Evolutionary conservation across 2,113 vertebrate genomes (phyloP).

Genomic region (Atherinomorus stipes): DNA sequence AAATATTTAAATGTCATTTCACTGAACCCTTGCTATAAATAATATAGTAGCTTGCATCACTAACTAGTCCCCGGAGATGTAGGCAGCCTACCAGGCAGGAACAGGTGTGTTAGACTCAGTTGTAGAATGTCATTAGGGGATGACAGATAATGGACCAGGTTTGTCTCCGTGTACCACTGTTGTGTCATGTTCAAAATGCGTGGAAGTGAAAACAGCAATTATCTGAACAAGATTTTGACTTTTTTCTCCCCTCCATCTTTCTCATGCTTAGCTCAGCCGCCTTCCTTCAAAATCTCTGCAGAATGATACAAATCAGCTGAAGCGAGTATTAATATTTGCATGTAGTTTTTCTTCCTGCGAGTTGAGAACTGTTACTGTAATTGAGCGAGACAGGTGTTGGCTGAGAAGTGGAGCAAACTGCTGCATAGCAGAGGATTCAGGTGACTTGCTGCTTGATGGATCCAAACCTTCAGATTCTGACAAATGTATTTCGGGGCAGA

Average conservation of each 20-base stretch:
- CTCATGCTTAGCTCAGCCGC: constrained; percentile 21
- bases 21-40: constrained; percentile 79
- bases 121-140: constrained; percentile 70
- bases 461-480: constrained; percentile 21
- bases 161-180: constrained; percentile 43
- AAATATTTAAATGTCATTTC: constrained; percentile 64
- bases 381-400: constrained; percentile 44
- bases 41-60: constrained; percentile 67
- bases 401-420: constrained; percentile 27
- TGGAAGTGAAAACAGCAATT: constrained; percentile 67
- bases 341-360: constrained; percentile 36
- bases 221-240: constrained; percentile 60
- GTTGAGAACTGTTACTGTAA: constrained; percentile 63
- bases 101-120: constrained; percentile 65
- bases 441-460: constrained; percentile 22
- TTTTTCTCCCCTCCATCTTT: constrained; percentile 10
- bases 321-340: constrained; percentile 72
- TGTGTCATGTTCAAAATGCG: constrained; percentile 57
- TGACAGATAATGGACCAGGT: constrained; percentile 67
- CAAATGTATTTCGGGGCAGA: constrained; percentile 23
- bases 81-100: constrained; percentile 62
- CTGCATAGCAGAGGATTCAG: constrained; percentile 18
- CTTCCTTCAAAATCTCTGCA: constrained; percentile 57
- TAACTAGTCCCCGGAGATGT: constrained; percentile 76
- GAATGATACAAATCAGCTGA: constrained; percentile 60